phyloP scores from a whole-genome alignment of 2,888 invertebrate genomes.

The Noctua janthe region DNA sequence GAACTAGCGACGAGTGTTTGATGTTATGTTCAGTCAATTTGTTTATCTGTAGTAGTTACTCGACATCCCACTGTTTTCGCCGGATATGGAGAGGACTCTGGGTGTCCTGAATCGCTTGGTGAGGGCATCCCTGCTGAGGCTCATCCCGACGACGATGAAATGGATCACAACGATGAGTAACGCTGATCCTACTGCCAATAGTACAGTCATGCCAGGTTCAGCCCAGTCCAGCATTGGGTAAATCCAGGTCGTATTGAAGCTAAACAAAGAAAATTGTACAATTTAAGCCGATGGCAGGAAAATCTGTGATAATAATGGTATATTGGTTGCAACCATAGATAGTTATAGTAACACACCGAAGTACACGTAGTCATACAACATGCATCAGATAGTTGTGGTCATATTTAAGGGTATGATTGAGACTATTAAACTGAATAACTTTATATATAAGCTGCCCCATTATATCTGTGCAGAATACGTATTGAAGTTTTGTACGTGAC shows the following conservation, averaged over 20 bases:
- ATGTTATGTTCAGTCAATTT: constrained; percentile 18
- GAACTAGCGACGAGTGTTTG: constrained; percentile 42
- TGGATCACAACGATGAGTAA: constrained; percentile 91
- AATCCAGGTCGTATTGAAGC: constrained; percentile 91
- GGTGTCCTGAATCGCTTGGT: constrained; percentile 70
- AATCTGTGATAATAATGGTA: neutral
- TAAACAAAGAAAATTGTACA: constrained; percentile 72
- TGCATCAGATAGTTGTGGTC: neutral
- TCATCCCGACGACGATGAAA: constrained; percentile 89
- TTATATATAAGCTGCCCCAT: neutral
- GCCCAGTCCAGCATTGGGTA: constrained; percentile 95
- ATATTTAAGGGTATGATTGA: neutral
- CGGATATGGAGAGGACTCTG: constrained; percentile 71
- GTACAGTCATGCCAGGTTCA: constrained; percentile 90
- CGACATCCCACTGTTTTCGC: constrained; percentile 51
- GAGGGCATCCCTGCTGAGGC: constrained; percentile 84
- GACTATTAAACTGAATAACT: neutral
- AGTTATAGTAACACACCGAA: neutral
- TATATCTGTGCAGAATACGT: neutral
- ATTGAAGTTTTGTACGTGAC: too few relatives aligned
- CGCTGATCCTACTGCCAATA: constrained; percentile 91
- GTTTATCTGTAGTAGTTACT: constrained; percentile 33
- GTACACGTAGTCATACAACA: neutral
- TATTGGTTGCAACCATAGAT: neutral
- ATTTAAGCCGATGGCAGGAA: neutral